Percentiles rank a stretch among this genome's conserved stretches.
Conservation (phyloP, 2,888 invertebrate genomes). For the Andrena dorsata region DNA sequence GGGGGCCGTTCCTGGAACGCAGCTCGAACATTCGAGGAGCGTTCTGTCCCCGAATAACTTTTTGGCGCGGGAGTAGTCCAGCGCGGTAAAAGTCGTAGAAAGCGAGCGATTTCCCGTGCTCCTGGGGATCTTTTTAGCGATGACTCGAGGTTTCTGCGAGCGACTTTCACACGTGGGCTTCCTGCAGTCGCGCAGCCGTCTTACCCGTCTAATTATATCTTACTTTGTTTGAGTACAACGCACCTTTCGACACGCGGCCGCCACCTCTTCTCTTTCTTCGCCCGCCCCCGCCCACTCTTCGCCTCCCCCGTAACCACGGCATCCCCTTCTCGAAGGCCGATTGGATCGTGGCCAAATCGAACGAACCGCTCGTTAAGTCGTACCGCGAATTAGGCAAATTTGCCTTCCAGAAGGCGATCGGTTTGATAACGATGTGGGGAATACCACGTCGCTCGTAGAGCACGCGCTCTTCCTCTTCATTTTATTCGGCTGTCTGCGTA, state of each 20-base stretch:
- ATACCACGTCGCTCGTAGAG: neutral
- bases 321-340: constrained; percentile 55
- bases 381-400: constrained; percentile 76
- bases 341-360: constrained; percentile 81
- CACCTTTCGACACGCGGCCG: constrained; percentile 82
- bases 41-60: constrained; percentile 63
- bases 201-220: constrained; percentile 82
- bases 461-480: neutral
- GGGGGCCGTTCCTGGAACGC: constrained; percentile 19
- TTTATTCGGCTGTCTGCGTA: neutral
- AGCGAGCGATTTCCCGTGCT: constrained; percentile 65
- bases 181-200: constrained; percentile 63
- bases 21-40: constrained; percentile 19
- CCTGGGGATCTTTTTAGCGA: constrained; percentile 69
- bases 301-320: constrained; percentile 58
- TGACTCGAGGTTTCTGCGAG: constrained; percentile 66
- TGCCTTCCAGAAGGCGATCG: constrained; percentile 39
- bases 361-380: constrained; percentile 77
- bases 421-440: constrained; percentile 4
- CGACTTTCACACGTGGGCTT: constrained; percentile 74
- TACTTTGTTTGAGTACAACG: constrained; percentile 85
- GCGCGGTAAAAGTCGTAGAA: constrained; percentile 65
- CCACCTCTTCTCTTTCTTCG: constrained; percentile 68
- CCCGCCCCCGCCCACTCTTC: constrained; percentile 59
- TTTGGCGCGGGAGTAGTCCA: constrained; percentile 37